Conservation (phyloP, 2,888 invertebrate species). For the Rhagonycha fulva region DNA sequence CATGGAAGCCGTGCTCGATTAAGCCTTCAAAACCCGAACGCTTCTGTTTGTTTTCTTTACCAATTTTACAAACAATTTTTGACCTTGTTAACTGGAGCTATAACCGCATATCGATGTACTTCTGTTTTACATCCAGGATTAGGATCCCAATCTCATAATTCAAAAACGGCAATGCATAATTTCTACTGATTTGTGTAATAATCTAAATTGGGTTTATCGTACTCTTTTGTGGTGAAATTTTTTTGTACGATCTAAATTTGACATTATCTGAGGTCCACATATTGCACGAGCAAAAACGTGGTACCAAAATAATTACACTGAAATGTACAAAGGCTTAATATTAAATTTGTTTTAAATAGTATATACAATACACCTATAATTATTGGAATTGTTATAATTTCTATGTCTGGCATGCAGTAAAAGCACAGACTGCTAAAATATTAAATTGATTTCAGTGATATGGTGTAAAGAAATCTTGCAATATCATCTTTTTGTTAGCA, state of each 20-base stretch:
- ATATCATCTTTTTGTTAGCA: constrained; percentile 16
- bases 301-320: no score
- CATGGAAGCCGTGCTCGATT: background rate
- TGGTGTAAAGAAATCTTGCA: constrained; percentile 5
- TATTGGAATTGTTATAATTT: no score
- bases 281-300: no score
- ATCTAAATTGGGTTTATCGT: no score
- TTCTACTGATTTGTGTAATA: no score
- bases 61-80: background rate
- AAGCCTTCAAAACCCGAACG: background rate
- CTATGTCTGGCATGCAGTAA: background rate
- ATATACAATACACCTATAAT: no score
- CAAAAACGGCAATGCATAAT: no score
- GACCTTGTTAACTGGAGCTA: background rate
- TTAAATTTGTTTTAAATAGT: no score
- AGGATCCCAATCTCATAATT: background rate
- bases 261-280: no score
- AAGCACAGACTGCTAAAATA: background rate
- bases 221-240: no score
- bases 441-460: background rate
- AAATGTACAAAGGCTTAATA: no score
- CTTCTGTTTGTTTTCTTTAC: background rate
- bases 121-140: background rate
- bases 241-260: no score
- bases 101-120: background rate